A percentile compares a stretch with the other conserved stretches of the same genome.
Evolutionary conservation across 2,797 vertebrate genomes (phyloP).

Genomic region (Phataginus tricuspis): DNA sequence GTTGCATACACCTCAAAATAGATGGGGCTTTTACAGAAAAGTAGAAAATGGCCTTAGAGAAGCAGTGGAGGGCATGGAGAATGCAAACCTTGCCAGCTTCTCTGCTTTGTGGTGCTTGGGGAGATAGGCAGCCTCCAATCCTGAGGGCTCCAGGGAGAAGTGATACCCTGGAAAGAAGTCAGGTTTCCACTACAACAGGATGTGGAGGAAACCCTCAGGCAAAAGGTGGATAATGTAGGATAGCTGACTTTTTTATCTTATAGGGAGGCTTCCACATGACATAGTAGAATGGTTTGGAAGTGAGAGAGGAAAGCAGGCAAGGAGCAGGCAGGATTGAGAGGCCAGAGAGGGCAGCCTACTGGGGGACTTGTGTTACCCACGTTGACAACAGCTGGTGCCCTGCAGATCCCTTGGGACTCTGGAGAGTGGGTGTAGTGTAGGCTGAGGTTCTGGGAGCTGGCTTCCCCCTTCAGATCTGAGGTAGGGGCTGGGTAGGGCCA

Average conservation of each 20-base stretch:
- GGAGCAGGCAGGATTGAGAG: accelerated
- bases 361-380: background rate
- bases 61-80: background rate
- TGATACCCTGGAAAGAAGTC: background rate
- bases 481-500: background rate
- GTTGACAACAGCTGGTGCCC: background rate
- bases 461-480: background rate
- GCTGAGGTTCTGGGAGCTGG: background rate
- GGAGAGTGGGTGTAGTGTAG: background rate
- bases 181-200: background rate
- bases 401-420: background rate
- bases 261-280: background rate
- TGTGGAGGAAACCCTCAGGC: background rate
- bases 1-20: background rate
- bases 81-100: background rate
- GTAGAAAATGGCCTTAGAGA: background rate
- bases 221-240: background rate
- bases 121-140: background rate
- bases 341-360: background rate
- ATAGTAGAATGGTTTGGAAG: background rate
- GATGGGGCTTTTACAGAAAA: background rate
- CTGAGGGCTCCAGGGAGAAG: background rate
- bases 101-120: background rate
- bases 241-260: background rate
- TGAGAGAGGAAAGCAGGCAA: background rate